Evolutionary conservation across 1,140 invertebrate species (phyloP), one percentile per base, ranked within the genome.

Genomic region (Formica selysi): DNA sequence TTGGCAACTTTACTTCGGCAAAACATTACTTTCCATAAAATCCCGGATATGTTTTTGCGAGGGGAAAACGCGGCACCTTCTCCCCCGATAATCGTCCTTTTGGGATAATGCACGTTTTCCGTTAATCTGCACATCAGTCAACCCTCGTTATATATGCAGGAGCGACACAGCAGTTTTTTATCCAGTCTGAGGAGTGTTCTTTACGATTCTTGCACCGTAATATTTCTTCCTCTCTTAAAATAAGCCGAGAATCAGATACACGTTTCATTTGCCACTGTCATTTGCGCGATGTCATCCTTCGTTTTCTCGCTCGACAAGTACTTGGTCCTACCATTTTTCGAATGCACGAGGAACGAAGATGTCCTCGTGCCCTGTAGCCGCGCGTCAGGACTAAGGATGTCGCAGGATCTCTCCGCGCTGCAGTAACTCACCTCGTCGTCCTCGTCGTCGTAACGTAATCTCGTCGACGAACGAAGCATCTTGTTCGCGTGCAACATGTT

Each of bases 221-320:
- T 11, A 22, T 38, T 80, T 36, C 8, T 68, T 54, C 36, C 54
- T 48, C 51, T 29, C 29, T 26, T 5, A 51, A 38, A 36, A 54
- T 57, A 80, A 79, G 16, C 36, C 59, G 26, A 29, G 26, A 29
- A 89, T 89, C 85, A 87, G 48, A 89, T 85, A 19, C 36, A 61
- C 7, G 89, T 87, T 38, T 90, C 88, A 5, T 70, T 76, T 8
- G 73, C 57, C 7, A 8, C 29, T 3, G 61, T 54, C 3, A 26
- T 51, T 51, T 51, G 3, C 0, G 10, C 13, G 26, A 6, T n/a
- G 11, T 38, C 26, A 1, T 76, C 57, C 48, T 8, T n/a, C 26
- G 59, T 62, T 22, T 70, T 65, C 0, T 81, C 59, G 19, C 13
- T 57, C 36, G 71, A 61, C 3, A 11, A 38, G n/a, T 62, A 86